Conservation (phyloP, 2,797 vertebrate genomes). For the Protonibea diacanthus region DNA sequence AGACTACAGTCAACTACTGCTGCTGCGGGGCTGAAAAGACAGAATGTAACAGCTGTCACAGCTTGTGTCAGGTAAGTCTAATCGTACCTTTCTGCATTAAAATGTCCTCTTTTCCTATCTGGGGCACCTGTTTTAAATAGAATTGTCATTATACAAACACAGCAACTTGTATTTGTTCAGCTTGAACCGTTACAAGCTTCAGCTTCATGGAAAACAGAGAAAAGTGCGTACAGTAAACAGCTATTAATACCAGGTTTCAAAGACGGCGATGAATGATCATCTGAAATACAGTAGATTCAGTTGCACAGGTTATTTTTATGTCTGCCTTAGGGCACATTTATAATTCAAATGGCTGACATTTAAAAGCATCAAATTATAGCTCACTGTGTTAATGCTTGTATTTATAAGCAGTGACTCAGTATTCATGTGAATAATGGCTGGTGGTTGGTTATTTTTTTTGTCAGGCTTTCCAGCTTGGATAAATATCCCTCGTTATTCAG, state of each 20-base stretch:
- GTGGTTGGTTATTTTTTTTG: not conserved
- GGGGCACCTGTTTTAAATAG: not conserved
- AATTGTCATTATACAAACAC: not conserved
- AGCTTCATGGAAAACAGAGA: conserved; percentile 1
- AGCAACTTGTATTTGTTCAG: not conserved
- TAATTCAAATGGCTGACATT: conserved; percentile 67
- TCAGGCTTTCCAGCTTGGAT: conserved; percentile 37
- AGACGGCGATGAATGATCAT: conserved; percentile 13
- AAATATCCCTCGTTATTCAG: conserved; percentile 57
- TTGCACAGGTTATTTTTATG: conserved; percentile 58
- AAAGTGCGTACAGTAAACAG: not conserved
- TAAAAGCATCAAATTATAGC: conserved; percentile 58
- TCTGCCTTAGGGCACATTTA: conserved; percentile 61
- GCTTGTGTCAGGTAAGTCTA: not conserved
- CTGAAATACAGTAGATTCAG: conserved; percentile 45
- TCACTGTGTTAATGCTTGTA: conserved; percentile 42
- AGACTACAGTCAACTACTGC: too few species aligned
- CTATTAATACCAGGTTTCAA: conserved; percentile 8
- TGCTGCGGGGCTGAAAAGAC: too few species aligned
- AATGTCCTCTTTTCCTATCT: not conserved
- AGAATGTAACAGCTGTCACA: not conserved
- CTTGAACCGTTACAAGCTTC: not conserved
- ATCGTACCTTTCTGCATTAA: not conserved
- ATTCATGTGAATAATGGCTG: conserved; percentile 5
- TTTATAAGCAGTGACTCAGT: conserved; percentile 41